These are phyloP conservation scores for Stramonita haemastoma DNA, from an alignment of 2,888 invertebrate species.

Conservation along the genomic window DNA sequence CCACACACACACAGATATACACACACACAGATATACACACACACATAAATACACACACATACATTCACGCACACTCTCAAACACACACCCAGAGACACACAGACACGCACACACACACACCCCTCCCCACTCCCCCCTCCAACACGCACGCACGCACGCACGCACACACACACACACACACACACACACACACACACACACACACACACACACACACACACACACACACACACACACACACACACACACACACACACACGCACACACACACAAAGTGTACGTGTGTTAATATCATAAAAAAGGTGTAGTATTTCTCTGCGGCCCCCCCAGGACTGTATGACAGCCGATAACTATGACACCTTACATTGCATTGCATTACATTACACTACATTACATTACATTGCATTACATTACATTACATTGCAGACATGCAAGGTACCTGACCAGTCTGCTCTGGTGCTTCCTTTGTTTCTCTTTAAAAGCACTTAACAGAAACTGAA, in stretches of 20 bases:
- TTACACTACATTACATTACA: not conserved
- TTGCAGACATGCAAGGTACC: not conserved
- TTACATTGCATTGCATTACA: not conserved
- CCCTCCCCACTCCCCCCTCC: too few species aligned
- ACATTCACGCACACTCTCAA: not conserved
- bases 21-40: too few species aligned
- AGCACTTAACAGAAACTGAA: not conserved
- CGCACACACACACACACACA: too few species aligned
- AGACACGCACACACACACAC: not conserved
- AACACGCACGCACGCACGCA: too few species aligned
- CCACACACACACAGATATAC: too few species aligned
- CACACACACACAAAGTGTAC: not conserved
- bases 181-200: too few species aligned
- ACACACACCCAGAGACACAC: not conserved
- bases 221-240: too few species aligned
- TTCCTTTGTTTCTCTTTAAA: not conserved
- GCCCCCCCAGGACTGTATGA: not conserved
- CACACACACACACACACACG: too few species aligned
- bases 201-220: too few species aligned
- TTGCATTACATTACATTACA: not conserved
- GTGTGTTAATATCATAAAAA: not conserved
- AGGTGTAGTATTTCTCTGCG: not conserved
- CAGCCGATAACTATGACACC: not conserved
- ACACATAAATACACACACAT: not conserved
- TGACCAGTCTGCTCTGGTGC: not conserved